These are phyloP conservation scores for Heliconius ismenius DNA, from an alignment of 2,888 invertebrate genomes.

Conservation along the genomic window DNA sequence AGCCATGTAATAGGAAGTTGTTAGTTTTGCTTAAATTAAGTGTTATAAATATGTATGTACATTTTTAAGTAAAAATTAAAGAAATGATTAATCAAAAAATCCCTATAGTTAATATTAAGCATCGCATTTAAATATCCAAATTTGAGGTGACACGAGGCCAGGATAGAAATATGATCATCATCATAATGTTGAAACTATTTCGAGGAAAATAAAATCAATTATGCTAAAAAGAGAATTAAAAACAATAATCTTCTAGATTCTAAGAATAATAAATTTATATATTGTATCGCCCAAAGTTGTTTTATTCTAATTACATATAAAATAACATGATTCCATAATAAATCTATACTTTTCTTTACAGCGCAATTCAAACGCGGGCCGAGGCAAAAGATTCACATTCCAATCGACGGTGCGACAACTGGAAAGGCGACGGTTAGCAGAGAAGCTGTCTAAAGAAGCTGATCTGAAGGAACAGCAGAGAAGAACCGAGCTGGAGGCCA, in stretches of 20 bases:
- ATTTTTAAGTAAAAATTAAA: too few relatives aligned
- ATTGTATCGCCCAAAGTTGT: too few relatives aligned
- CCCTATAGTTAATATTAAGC: too few relatives aligned
- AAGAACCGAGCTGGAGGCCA: slow-evolving; percentile 89
- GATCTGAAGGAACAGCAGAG: slow-evolving; percentile 89
- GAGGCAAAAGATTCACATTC: slow-evolving; percentile 88
- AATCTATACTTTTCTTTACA: slow-evolving; percentile 38
- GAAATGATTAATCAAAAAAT: too few relatives aligned
- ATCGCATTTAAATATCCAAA: too few relatives aligned
- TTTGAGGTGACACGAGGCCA: too few relatives aligned
- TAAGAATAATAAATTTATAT: too few relatives aligned
- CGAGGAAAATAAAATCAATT: too few relatives aligned
- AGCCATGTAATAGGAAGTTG: slow-evolving; percentile 15
- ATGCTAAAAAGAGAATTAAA: too few relatives aligned
- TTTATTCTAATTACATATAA: not conserved
- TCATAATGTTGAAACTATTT: too few relatives aligned
- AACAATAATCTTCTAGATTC: too few relatives aligned
- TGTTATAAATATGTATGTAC: slow-evolving; percentile 1
- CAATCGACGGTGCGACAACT: slow-evolving; percentile 92
- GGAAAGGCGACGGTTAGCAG: slow-evolving; percentile 87
- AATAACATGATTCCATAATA: not conserved
- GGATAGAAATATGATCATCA: too few relatives aligned
- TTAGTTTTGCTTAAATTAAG: not conserved
- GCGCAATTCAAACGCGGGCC: slow-evolving; percentile 59
- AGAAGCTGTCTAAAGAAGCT: slow-evolving; percentile 88